Evolutionary conservation across 1,140 invertebrate genomes (phyloP).

Genomic region (Dinoponera quadriceps): DNA sequence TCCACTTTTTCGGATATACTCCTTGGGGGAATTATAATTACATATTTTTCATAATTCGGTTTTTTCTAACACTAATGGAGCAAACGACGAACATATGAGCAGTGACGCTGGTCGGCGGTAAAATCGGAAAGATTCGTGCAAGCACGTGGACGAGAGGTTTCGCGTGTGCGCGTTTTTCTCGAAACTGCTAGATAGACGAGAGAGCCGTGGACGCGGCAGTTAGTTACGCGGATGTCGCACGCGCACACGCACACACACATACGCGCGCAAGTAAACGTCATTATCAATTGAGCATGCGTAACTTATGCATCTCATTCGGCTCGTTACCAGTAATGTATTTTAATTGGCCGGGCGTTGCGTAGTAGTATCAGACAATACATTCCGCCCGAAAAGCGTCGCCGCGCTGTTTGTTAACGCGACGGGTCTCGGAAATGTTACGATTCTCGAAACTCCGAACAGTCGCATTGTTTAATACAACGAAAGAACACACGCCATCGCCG

Average conservation of each 20-base stretch:
- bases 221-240: constrained; percentile 44
- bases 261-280: constrained; percentile 62
- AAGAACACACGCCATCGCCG: too few species aligned
- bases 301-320: constrained; percentile 81
- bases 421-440: not conserved
- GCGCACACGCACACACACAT: not conserved
- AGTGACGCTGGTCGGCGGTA: too few species aligned
- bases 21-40: too few species aligned
- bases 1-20: too few species aligned
- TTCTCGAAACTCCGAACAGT: not conserved
- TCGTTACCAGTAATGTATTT: constrained; percentile 84
- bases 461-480: too few species aligned
- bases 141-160: constrained; percentile 4
- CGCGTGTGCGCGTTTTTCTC: constrained; percentile 8
- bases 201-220: constrained; percentile 1
- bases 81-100: too few species aligned
- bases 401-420: not conserved
- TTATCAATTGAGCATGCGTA: constrained; percentile 76
- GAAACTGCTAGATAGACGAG: constrained; percentile 47
- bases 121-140: not conserved
- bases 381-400: constrained; percentile 27
- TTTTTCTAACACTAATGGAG: not conserved
- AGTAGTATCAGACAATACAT: constrained; percentile 56
- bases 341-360: constrained; percentile 79
- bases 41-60: not conserved